phyloP scores from a whole-genome alignment of 1,140 invertebrate species.

The Brevipalpus yothersi region DNA sequence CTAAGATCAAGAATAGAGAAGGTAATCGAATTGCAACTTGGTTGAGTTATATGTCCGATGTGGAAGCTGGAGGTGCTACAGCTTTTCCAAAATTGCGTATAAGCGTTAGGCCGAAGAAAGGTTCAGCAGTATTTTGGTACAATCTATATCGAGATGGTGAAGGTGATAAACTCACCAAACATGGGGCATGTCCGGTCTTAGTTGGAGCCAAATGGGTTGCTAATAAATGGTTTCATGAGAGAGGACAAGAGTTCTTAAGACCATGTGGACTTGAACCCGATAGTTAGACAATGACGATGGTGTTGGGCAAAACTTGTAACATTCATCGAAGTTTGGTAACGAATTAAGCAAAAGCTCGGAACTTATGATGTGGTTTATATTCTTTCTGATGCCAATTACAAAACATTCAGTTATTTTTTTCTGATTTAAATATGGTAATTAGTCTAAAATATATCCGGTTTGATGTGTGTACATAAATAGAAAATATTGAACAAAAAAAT shows the following conservation, averaged over 20 bases:
- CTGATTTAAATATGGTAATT: too few relatives aligned
- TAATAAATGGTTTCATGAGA: constrained; percentile 96
- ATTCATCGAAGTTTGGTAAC: neutral
- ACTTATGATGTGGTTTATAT: too few relatives aligned
- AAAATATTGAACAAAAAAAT: too few relatives aligned
- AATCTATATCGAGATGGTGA: constrained; percentile 78
- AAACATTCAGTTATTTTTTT: too few relatives aligned
- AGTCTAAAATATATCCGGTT: too few relatives aligned
- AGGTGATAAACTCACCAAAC: constrained; percentile 68
- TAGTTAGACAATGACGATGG: constrained; percentile 10
- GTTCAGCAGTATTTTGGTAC: constrained; percentile 81
- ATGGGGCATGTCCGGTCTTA: constrained; percentile 91
- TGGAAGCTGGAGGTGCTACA: constrained; percentile 78
- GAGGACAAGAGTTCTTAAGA: constrained; percentile 64
- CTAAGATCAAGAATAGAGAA: constrained; percentile 44
- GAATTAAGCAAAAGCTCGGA: too few relatives aligned
- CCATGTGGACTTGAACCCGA: constrained; percentile 33
- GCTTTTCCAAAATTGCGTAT: constrained; percentile 68
- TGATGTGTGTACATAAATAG: too few relatives aligned
- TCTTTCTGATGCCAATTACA: too few relatives aligned
- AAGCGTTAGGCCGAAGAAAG: constrained; percentile 61
- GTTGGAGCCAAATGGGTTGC: constrained; percentile 91
- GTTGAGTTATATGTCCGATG: constrained; percentile 42
- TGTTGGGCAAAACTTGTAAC: neutral
- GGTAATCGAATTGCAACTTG: constrained; percentile 36